phyloP scores from a whole-genome alignment of 2,888 invertebrate genomes.

The Melitaea athalia region DNA sequence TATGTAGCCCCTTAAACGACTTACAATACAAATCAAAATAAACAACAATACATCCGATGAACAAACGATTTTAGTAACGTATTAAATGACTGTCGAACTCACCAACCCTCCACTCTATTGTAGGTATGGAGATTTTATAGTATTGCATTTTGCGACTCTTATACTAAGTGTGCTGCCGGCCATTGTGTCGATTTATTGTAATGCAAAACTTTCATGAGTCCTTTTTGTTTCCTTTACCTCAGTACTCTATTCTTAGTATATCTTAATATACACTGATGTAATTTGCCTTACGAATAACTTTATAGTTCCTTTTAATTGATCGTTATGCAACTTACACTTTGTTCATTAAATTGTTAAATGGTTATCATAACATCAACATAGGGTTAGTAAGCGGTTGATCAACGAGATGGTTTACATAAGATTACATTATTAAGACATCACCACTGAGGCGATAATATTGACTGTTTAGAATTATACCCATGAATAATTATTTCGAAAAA shows the following conservation, averaged over 20 bases:
- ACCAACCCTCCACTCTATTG: background rate
- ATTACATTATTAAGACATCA: background rate
- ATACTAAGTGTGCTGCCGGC: conserved; percentile 17
- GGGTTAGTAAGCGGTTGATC: background rate
- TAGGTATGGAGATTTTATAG: conserved; percentile 17
- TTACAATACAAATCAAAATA: background rate
- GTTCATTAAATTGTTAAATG: background rate
- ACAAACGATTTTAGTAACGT: background rate
- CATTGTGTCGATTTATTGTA: conserved; percentile 14
- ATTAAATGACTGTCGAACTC: conserved; percentile 1
- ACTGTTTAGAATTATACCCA: background rate
- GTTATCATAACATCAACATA: background rate
- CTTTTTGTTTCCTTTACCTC: background rate
- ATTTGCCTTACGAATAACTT: background rate
- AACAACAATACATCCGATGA: background rate
- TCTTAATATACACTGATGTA: background rate
- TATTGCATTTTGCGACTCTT: conserved; percentile 22
- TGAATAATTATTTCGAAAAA: background rate
- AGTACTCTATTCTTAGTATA: background rate
- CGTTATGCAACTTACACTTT: background rate
- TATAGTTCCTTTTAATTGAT: background rate
- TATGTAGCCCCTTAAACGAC: no score
- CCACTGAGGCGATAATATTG: background rate
- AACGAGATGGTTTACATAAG: conserved; percentile 1
- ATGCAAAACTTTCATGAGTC: background rate